Percentiles rank a stretch among this genome's conserved stretches.
phyloP scores from a whole-genome alignment of 1,140 invertebrate genomes.

The Rhyacophila brunnea region DNA sequence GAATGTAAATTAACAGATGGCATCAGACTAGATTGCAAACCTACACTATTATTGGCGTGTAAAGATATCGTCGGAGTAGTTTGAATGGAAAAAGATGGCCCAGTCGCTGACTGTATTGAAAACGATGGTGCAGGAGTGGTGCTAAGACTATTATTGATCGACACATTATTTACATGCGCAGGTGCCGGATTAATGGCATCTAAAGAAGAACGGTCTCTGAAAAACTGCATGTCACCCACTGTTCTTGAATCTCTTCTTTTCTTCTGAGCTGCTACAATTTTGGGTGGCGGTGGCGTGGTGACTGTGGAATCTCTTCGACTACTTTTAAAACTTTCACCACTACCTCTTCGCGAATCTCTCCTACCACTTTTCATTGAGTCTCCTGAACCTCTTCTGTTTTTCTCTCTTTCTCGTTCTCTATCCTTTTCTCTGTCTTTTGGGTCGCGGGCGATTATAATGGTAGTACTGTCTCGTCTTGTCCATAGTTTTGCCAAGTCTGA shows the following conservation, averaged over 20 bases:
- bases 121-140: constrained; percentile 33
- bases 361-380: constrained; percentile 45
- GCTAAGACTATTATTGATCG: constrained; percentile 36
- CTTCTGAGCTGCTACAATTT: constrained; percentile 58
- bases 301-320: constrained; percentile 64
- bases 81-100: constrained; percentile 75
- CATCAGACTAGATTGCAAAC: constrained; percentile 51
- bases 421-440: constrained; percentile 48
- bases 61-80: constrained; percentile 56
- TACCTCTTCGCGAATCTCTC: constrained; percentile 42
- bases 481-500: constrained; percentile 70
- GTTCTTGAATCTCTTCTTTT: constrained; percentile 63
- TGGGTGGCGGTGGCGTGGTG: constrained; percentile 58
- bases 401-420: constrained; percentile 43
- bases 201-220: constrained; percentile 25
- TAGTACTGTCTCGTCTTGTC: constrained; percentile 61
- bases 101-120: constrained; percentile 48
- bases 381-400: constrained; percentile 55
- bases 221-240: constrained; percentile 35
- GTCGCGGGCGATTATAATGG: constrained; percentile 45
- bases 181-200: constrained; percentile 17
- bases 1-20: constrained; percentile 47
- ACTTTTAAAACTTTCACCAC: constrained; percentile 46
- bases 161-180: background rate
- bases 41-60: constrained; percentile 40